Percentiles rank a stretch among this genome's conserved stretches.
These are phyloP conservation scores for Syngnathus floridae DNA, from an alignment of 2,113 vertebrate genomes.

Conservation along the genomic window DNA sequence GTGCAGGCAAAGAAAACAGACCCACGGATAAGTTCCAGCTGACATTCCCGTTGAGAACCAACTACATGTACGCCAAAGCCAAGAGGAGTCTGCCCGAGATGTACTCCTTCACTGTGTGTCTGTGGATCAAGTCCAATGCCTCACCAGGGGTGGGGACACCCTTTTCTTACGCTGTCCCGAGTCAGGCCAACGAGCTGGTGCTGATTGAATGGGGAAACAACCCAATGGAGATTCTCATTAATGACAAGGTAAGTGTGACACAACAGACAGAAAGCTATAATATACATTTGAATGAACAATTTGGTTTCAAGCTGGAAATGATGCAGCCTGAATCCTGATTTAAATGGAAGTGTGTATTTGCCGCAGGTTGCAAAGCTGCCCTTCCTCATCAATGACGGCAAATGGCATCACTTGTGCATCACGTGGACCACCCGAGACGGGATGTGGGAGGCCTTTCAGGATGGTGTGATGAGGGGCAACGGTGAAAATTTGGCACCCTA, in stretches of 20 bases:
- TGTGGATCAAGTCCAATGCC: slow-evolving; percentile 95
- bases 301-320: slow-evolving; percentile 7
- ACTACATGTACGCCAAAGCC: slow-evolving; percentile 98
- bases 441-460: slow-evolving; percentile 96
- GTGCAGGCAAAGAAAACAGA: slow-evolving; percentile 76
- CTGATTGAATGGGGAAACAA: slow-evolving; percentile 97
- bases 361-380: slow-evolving; percentile 89
- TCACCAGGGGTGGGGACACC: slow-evolving; percentile 90
- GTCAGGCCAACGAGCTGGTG: slow-evolving; percentile 93
- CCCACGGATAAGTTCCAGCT: slow-evolving; percentile 90
- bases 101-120: slow-evolving; percentile 91
- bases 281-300: slow-evolving; percentile 6
- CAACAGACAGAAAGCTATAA: background rate
- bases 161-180: slow-evolving; percentile 89
- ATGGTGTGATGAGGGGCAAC: slow-evolving; percentile 80
- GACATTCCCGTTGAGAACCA: slow-evolving; percentile 89
- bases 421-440: slow-evolving; percentile 96
- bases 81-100: slow-evolving; percentile 93
- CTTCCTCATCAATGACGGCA: slow-evolving; percentile 89
- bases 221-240: slow-evolving; percentile 96
- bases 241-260: slow-evolving; percentile 83
- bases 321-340: background rate
- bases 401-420: slow-evolving; percentile 96
- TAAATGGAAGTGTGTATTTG: background rate
- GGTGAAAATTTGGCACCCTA: slow-evolving; percentile 95